Evolutionary conservation across 1,140 invertebrate species (phyloP).

Genomic region (Vanessa atalanta): DNA sequence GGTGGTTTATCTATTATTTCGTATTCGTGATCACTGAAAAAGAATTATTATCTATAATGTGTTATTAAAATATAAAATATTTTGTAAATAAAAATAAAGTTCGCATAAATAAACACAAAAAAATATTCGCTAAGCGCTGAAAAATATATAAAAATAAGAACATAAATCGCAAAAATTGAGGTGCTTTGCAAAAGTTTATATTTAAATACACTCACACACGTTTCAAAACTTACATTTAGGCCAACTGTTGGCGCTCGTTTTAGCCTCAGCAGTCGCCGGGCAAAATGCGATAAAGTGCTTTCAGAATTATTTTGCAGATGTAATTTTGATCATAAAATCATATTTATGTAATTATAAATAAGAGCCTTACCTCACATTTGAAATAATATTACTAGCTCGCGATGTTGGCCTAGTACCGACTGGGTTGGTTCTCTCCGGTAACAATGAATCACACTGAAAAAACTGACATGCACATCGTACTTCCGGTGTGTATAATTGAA

Average conservation of each 20-base stretch:
- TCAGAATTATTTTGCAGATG: slow-evolving; percentile 59
- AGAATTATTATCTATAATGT: slow-evolving; percentile 16
- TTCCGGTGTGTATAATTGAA: slow-evolving; percentile 86
- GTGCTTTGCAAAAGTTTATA: slow-evolving; percentile 63
- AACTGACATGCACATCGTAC: slow-evolving; percentile 92
- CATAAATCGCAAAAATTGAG: slow-evolving; percentile 50
- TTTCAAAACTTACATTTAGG: slow-evolving; percentile 74
- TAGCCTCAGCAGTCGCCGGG: slow-evolving; percentile 75
- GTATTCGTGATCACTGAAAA: slow-evolving; percentile 93
- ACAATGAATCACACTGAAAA: slow-evolving; percentile 88
- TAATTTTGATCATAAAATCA: slow-evolving; percentile 59
- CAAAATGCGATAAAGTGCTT: slow-evolving; percentile 49
- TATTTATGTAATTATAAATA: slow-evolving; percentile 49
- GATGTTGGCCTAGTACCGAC: slow-evolving; percentile 82
- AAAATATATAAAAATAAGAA: slow-evolving; percentile 30
- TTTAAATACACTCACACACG: slow-evolving; percentile 66
- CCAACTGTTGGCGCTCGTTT: slow-evolving; percentile 74
- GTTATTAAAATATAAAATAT: background rate
- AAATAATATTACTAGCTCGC: slow-evolving; percentile 75
- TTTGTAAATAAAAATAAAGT: slow-evolving; percentile 21
- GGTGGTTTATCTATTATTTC: slow-evolving; percentile 86
- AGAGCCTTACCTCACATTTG: slow-evolving; percentile 69
- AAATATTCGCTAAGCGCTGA: slow-evolving; percentile 39
- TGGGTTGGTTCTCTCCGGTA: slow-evolving; percentile 86
- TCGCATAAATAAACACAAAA: slow-evolving; percentile 14